Percentiles rank a stretch among this genome's conserved stretches.
phyloP scores from a whole-genome alignment of 2,888 invertebrate species.

The Dermolepida albohirtum region DNA sequence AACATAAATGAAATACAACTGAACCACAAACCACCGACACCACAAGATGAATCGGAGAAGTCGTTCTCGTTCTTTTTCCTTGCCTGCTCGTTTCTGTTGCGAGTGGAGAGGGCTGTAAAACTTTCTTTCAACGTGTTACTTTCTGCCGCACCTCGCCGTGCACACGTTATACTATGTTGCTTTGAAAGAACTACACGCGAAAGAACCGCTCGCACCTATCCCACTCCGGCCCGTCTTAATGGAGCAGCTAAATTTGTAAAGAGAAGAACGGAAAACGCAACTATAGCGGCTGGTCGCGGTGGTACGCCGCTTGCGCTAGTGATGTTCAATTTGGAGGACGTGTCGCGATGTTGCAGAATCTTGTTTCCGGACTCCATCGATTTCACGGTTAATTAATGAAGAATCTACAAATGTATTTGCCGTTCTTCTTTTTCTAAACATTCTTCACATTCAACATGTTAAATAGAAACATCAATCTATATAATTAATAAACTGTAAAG shows the following conservation, averaged over 20 bases:
- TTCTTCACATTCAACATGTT: too few relatives aligned
- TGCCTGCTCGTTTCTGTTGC: neutral
- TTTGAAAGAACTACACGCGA: neutral
- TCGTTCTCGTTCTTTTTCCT: constrained; percentile 23
- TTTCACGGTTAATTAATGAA: constrained; percentile 15
- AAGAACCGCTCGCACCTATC: neutral
- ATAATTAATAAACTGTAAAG: too few relatives aligned
- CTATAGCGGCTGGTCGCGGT: constrained; percentile 2
- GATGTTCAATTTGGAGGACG: neutral
- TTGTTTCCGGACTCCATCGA: constrained; percentile 7
- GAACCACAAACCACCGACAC: constrained; percentile 28
- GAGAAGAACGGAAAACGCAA: constrained; percentile 2
- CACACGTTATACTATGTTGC: neutral
- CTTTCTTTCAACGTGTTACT: constrained; percentile 35
- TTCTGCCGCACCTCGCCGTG: constrained; percentile 26
- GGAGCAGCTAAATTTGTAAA: constrained; percentile 35
- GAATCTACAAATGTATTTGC: constrained; percentile 16
- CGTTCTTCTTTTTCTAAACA: neutral
- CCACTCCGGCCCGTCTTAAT: constrained; percentile 22
- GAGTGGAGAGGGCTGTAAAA: constrained; percentile 34
- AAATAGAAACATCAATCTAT: too few relatives aligned
- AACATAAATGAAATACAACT: constrained; percentile 40
- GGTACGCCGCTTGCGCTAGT: neutral
- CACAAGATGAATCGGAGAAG: constrained; percentile 19
- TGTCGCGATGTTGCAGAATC: constrained; percentile 20